Evolutionary conservation across 2,113 vertebrate species (phyloP), one percentile per base, ranked within the genome.

Genomic region (Scophthalmus maximus): DNA sequence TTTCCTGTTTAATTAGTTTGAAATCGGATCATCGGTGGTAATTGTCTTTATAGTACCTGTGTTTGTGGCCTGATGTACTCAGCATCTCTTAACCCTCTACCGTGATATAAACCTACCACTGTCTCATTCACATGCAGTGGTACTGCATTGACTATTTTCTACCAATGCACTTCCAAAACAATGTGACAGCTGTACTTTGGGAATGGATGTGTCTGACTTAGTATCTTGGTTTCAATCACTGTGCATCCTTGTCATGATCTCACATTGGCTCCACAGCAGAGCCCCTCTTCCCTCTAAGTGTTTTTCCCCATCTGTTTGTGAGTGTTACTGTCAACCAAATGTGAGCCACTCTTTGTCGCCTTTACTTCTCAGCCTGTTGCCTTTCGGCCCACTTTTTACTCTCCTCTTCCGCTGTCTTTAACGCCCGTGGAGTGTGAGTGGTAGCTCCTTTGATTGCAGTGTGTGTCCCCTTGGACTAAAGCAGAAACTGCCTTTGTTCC

Each of bases 231-330:
- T 76, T 76, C 59, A 67, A 26, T 70, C 53, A 18, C 64, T 7
- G 71, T 6, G 61, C 46, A 52, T 59, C 60, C 49, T 81, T 40
- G 71, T 67, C 57, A 64, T 71, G 77, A 80, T 78, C 75, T 79
- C 63, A 57, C 26, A 23, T n/a, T 2, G 44, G 27, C 63, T 60
- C 40, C 15, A 53, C 27, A 40, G 66, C 79, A 29, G 30, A 27
- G 60, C 26, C 38, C 58, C 57, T 29, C 65, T 73, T 51, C 59
- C 64, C 49, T 74, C 2, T 10, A 69, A 83, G 81, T 78, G 80
- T 86, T 86, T 88, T 78, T 47, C 52, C n/a, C 81, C 78, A 83
- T 87, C 80, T 83, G 77, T 80, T 81, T 68, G 76, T 58, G 80
- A 80, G 76, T 63, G 61, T 51, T 12, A 62, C 62, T 40, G 55